Conservation (phyloP, 2,797 vertebrate species). For the Thamnophis elegans region DNA sequence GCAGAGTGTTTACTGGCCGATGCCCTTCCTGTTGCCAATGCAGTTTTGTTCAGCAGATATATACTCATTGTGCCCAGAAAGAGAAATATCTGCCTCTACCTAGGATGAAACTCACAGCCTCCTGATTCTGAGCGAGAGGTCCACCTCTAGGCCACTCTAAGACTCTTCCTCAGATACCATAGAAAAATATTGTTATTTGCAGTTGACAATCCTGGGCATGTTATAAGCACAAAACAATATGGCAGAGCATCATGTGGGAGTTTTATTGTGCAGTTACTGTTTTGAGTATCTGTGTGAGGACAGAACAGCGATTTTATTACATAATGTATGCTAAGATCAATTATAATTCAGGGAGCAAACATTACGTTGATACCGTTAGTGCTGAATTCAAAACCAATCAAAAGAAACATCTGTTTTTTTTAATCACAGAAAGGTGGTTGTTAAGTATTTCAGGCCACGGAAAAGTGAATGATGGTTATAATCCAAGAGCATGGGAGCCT, state of each 20-base stretch:
- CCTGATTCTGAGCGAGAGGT: no score
- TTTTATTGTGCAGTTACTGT: neutral
- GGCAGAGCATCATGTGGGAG: neutral
- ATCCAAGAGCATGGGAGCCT: neutral
- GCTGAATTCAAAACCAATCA: neutral
- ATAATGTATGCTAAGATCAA: neutral
- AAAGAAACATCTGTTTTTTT: neutral
- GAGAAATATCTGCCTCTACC: no score
- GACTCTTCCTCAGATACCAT: neutral
- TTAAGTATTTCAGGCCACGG: neutral
- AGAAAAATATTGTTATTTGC: neutral
- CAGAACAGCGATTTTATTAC: neutral
- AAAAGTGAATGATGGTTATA: neutral
- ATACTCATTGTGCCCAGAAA: no score
- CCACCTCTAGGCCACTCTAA: neutral
- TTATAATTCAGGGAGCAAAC: neutral
- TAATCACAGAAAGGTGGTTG: neutral
- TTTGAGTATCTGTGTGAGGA: no score
- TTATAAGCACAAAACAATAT: neutral
- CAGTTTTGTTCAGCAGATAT: no score
- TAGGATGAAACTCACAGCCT: no score
- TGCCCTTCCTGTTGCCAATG: no score
- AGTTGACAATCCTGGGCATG: neutral
- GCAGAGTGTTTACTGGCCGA: no score
- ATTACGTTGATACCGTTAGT: neutral